phyloP scores from a whole-genome alignment of 2,797 vertebrate genomes.

The Tolypeutes matacus region DNA sequence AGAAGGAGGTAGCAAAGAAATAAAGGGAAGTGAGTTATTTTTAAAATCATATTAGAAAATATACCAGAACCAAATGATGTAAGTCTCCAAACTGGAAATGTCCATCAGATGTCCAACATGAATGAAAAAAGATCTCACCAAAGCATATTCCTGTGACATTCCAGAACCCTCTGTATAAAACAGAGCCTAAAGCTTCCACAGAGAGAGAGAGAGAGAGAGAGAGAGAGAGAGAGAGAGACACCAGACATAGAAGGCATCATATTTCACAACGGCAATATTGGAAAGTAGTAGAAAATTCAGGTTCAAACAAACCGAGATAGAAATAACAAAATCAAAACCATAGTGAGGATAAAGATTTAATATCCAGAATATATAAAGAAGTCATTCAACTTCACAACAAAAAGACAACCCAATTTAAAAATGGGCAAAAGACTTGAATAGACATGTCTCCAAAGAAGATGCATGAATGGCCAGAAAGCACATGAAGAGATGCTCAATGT shows the following conservation, averaged over 20 bases:
- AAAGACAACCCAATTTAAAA: too few species aligned
- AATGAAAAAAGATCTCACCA: background rate
- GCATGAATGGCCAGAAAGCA: too few species aligned
- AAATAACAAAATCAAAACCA: background rate
- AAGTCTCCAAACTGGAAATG: background rate
- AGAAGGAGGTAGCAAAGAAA: background rate
- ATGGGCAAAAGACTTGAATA: too few species aligned
- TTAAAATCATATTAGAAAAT: background rate
- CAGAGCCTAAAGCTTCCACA: background rate
- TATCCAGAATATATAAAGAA: too few species aligned
- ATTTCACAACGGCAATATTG: background rate
- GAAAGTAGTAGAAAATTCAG: background rate
- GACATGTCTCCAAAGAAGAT: too few species aligned
- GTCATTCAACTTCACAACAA: too few species aligned
- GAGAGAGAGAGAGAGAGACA: background rate
- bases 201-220: too few species aligned
- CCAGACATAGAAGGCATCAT: background rate
- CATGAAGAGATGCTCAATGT: too few species aligned
- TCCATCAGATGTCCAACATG: background rate
- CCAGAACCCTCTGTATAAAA: background rate
- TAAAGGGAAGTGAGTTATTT: background rate
- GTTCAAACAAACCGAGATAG: background rate
- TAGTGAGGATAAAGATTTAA: too few species aligned
- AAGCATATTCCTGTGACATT: background rate
- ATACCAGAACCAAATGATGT: background rate